Evolutionary conservation across 2,888 invertebrate species (phyloP), one percentile per base, ranked within the genome.

Genomic region (Phengaris arion): DNA sequence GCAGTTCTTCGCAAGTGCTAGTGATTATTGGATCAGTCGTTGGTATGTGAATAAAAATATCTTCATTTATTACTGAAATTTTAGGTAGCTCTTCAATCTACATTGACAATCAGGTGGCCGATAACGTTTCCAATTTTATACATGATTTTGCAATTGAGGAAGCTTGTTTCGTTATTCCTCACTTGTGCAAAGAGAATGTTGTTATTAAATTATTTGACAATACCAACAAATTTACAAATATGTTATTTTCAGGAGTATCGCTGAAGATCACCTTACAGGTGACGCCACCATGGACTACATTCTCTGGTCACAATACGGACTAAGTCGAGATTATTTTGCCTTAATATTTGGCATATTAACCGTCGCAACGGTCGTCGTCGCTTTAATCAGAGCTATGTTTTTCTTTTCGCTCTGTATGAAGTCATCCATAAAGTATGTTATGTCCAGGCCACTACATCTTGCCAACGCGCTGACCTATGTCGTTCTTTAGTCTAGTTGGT

Each of bases 331-430:
- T n/a, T 84, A 87, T 54, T 93, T 86, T 59, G 89, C 89, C 1
- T 51, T 88, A 9, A 93, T 96, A 77, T 96, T 96, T 79, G 94
- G 95, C 0, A 88, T 90, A 6, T 87, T 96, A 46, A 94, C 95
- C 0, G 78, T 94, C 2, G 89, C 94, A 0, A 89, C 95, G 5
- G 94, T 96, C 70, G 77, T 94, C 13, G 87, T 95, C n/a, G 96
- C 96, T 9, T 85, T 96, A 73, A 83, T 94, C 12, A 88, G 96
- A 81, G 96, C 96, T 0, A 92, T 95, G 80, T 85, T 95, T 74
- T 96, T 96, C 84, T 96, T 96, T 83, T 93, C 94, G 64, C 83
- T 95, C 54, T 95, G 96, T 79, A 95, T 96, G 94, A 90, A 91
- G 74, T 95, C 96, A 46, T 96, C 96, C 0, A 94, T 95, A 78